These are phyloP conservation scores for Cryptocheilus praepositus DNA, from an alignment of 2,888 invertebrate genomes.

Conservation along the genomic window DNA sequence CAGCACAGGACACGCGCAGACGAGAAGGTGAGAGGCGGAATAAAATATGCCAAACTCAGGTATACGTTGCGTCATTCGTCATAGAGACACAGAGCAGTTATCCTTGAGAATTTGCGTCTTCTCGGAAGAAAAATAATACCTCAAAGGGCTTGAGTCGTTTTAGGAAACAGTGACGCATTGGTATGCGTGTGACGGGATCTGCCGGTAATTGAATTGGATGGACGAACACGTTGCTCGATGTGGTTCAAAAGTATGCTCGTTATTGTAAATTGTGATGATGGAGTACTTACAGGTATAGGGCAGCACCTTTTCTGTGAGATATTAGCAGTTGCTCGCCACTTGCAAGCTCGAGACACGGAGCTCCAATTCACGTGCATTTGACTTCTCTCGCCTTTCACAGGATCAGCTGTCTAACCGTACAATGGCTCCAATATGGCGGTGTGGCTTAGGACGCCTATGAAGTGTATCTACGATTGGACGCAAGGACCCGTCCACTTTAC, in stretches of 20 bases:
- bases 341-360: slow-evolving; percentile 5
- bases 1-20: slow-evolving; percentile 1
- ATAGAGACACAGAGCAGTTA: slow-evolving; percentile 29
- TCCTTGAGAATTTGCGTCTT: slow-evolving; percentile 36
- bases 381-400: slow-evolving; percentile 23
- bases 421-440: slow-evolving; percentile 39
- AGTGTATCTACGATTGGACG: too few species aligned
- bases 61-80: slow-evolving; percentile 37
- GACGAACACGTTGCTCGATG: too few species aligned
- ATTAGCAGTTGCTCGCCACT: slow-evolving; percentile 16
- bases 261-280: too few species aligned
- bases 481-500: too few species aligned
- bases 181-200: too few species aligned
- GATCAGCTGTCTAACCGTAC: slow-evolving; percentile 6
- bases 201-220: too few species aligned
- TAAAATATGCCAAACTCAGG: neutral
- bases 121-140: slow-evolving; percentile 4
- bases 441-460: too few species aligned
- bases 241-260: too few species aligned
- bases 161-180: slow-evolving; percentile 15
- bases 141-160: slow-evolving; percentile 26
- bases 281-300: too few species aligned
- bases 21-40: neutral
- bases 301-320: neutral
- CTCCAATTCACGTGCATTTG: slow-evolving; percentile 11